Percentiles rank a stretch among this genome's conserved stretches.
phyloP scores from a whole-genome alignment of 2,113 vertebrate genomes.

The Burhinus oedicnemus region DNA sequence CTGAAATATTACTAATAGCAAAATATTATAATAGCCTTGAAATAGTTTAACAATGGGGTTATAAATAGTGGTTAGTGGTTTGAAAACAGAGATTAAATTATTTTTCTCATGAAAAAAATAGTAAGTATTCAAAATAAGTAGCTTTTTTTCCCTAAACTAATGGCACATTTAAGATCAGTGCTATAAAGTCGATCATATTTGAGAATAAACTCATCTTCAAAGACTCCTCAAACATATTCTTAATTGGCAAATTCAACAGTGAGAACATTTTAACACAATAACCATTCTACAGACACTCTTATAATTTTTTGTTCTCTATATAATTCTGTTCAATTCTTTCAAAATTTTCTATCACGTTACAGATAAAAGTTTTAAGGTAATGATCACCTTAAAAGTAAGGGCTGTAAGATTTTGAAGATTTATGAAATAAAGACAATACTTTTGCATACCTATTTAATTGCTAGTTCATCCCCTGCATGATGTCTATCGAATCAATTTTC shows the following conservation, averaged over 20 bases:
- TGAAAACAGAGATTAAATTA: neutral
- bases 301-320: neutral
- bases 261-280: neutral
- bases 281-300: neutral
- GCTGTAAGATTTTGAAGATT: neutral
- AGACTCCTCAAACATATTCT: neutral
- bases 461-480: neutral
- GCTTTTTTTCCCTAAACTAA: neutral
- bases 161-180: neutral
- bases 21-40: neutral
- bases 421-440: neutral
- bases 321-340: neutral
- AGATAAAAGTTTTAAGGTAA: neutral
- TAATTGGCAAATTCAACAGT: neutral
- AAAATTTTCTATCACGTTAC: neutral
- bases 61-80: neutral
- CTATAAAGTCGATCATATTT: neutral
- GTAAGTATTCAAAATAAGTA: neutral
- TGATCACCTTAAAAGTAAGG: neutral
- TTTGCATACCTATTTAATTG: neutral
- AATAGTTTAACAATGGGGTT: neutral
- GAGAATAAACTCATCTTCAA: neutral
- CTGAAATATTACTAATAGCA: neutral
- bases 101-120: neutral
- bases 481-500: neutral